Evolutionary conservation across 2,797 vertebrate genomes (phyloP).

Genomic region (Euphonia xanthogaster): DNA sequence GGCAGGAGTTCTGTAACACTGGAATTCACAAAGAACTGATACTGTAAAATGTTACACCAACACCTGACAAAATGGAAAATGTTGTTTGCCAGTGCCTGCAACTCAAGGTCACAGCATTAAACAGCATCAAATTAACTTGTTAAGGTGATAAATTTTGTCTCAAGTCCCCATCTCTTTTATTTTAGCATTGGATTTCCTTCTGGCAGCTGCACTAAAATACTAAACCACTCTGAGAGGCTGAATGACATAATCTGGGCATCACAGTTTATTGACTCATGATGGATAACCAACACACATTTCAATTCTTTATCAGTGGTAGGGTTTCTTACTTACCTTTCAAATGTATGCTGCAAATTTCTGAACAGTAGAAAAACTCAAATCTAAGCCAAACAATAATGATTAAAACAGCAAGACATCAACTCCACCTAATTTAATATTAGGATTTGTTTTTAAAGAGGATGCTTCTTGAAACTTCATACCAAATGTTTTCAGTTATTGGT

Average conservation of each 20-base stretch:
- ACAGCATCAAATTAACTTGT: not conserved
- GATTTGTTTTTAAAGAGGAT: not conserved
- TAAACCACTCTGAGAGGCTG: not conserved
- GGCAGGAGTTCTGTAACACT: not conserved
- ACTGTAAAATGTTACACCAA: not conserved
- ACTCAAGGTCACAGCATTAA: not conserved
- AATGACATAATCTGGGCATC: not conserved
- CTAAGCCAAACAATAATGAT: not conserved
- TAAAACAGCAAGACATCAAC: not conserved
- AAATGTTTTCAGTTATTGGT: not conserved
- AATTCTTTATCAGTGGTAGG: slow-evolving; percentile 7
- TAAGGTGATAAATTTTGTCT: not conserved
- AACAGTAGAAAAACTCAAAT: not conserved
- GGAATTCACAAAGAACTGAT: not conserved
- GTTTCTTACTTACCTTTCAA: not conserved
- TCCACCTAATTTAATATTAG: not conserved
- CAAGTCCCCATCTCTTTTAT: not conserved
- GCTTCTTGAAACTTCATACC: not conserved
- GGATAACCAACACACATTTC: not conserved
- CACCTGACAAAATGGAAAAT: not conserved
- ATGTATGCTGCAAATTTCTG: not conserved
- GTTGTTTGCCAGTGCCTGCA: not conserved
- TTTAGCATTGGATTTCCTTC: slow-evolving; percentile 21
- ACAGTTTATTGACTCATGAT: not conserved
- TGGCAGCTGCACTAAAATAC: slow-evolving; percentile 5